A percentile compares a stretch with the other conserved stretches of the same genome.
Evolutionary conservation across 2,888 invertebrate species (phyloP).

Genomic region (Erebia palarica): DNA sequence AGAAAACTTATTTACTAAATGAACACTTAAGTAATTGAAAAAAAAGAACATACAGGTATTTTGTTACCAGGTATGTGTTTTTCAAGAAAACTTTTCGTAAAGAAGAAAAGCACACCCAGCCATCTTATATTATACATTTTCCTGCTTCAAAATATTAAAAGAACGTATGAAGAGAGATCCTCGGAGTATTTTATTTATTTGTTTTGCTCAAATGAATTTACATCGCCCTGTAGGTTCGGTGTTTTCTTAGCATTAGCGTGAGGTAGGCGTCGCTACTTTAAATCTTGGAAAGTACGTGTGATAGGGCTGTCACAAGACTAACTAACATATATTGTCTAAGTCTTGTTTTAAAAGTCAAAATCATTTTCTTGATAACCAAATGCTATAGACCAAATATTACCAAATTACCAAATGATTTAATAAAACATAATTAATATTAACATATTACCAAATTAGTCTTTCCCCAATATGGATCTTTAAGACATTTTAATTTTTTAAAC

Average conservation of each 20-base stretch:
- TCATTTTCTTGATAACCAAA: not conserved
- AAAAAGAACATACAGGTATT: not conserved
- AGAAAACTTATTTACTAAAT: not conserved
- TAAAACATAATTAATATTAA: too few species aligned
- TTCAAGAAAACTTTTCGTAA: not conserved
- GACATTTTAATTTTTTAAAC: too few species aligned
- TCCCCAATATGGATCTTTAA: too few species aligned
- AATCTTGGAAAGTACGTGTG: slow-evolving; percentile 64
- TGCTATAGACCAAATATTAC: too few species aligned
- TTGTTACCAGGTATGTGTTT: too few species aligned
- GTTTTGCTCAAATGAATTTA: slow-evolving; percentile 68
- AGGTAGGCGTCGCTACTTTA: slow-evolving; percentile 63
- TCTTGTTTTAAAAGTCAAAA: not conserved
- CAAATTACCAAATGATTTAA: too few species aligned
- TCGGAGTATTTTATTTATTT: slow-evolving; percentile 66
- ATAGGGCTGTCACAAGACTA: slow-evolving; percentile 65
- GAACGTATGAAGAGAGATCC: slow-evolving; percentile 44
- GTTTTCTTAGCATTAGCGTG: slow-evolving; percentile 78
- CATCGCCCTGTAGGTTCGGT: slow-evolving; percentile 70
- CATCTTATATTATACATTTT: slow-evolving; percentile 20
- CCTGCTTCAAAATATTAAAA: slow-evolving; percentile 33
- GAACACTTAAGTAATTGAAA: not conserved
- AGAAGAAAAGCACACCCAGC: slow-evolving; percentile 8
- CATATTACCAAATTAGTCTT: too few species aligned
- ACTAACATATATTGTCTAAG: too few species aligned